Base-by-base conservation (phyloP, 2,113 vertebrate species). In the Microtus oregoni region DNA sequence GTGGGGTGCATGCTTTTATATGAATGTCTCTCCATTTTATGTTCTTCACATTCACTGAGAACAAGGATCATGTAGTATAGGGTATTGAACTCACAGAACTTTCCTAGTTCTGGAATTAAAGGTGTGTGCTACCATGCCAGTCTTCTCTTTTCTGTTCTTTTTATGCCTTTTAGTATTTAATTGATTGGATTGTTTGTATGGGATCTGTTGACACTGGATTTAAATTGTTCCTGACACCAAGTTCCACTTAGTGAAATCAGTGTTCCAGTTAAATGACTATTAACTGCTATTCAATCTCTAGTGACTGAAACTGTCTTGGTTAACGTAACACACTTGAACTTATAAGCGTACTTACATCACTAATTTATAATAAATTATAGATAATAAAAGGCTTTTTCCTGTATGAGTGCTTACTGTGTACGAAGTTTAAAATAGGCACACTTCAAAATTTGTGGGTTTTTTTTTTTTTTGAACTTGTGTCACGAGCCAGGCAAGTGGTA, bases 231-330 rank as follows among this genome's bases (percentile, higher is more conserved):
- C 92, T 81, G 58, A 0, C 4, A 75, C 9, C 44, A 76, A 22
- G 3, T n/a, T 81, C 30, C 12, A 22, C 13, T 81, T 72, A 28
- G 1, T 90, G 68, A 65, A 96, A 67, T 79, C 13, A 24, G 24
- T 94, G 41, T 90, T 86, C 14, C 4, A 65, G n/a, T 95, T 95
- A 75, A 92, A 7, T 79, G 44, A 35, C 19, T 89, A n/a, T 90
- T 95, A 65, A 38, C n/a, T 68, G 93, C 67, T 93, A 24, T n/a
- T 82, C 19, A 61, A n/a, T 73, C 30, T 79, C 30, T 92, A 41
- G 58, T 83, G 20, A 32, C 87, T 76, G 63, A 92, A 58, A 88
- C 24, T 79, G 13, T 89, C 63, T 90, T 70, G 12, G n/a, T 79
- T 70, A 58, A 44, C 7, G 67, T 89, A 32, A 47, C 35, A 44